Conservation (phyloP, 2,113 vertebrate genomes). For the Nycticorax nycticorax region DNA sequence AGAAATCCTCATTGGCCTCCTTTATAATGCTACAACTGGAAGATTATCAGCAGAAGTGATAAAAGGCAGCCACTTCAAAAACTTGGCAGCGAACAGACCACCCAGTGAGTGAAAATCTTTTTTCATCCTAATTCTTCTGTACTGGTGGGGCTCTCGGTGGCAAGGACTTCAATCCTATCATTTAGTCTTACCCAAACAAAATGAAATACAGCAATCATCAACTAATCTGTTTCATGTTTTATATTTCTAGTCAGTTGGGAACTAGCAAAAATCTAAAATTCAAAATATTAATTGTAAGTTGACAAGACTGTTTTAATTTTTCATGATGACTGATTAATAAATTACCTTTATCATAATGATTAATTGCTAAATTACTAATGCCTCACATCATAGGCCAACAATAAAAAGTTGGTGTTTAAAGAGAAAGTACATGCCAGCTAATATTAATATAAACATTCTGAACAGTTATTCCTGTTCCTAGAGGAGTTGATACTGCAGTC, state of each 20-base stretch:
- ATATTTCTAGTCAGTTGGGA: slow-evolving; percentile 72
- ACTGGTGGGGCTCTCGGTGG: slow-evolving; percentile 32
- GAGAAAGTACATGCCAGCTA: slow-evolving; percentile 52
- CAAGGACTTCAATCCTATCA: slow-evolving; percentile 62
- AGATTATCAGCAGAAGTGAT: slow-evolving; percentile 97
- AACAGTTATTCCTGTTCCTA: slow-evolving; percentile 2
- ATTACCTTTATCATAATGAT: slow-evolving; percentile 69
- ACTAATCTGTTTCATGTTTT: slow-evolving; percentile 77
- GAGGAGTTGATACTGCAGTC: background rate
- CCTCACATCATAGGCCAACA: slow-evolving; percentile 53
- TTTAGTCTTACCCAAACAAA: slow-evolving; percentile 66
- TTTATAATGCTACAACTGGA: slow-evolving; percentile 97
- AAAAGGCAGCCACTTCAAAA: slow-evolving; percentile 99
- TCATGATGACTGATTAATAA: slow-evolving; percentile 73
- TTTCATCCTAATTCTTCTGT: slow-evolving; percentile 65
- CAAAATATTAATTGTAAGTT: slow-evolving; percentile 77
- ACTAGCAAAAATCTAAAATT: slow-evolving; percentile 76
- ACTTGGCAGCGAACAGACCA: slow-evolving; percentile 95
- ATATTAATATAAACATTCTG: slow-evolving; percentile 56
- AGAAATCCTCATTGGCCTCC: slow-evolving; percentile 93
- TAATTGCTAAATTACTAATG: slow-evolving; percentile 70
- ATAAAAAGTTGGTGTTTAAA: slow-evolving; percentile 58
- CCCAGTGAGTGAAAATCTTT: slow-evolving; percentile 90
- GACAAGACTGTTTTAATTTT: slow-evolving; percentile 75
- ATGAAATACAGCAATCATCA: slow-evolving; percentile 67